These are phyloP conservation scores for Procapra przewalskii DNA, from an alignment of 2,113 vertebrate genomes.

Conservation along the genomic window DNA sequence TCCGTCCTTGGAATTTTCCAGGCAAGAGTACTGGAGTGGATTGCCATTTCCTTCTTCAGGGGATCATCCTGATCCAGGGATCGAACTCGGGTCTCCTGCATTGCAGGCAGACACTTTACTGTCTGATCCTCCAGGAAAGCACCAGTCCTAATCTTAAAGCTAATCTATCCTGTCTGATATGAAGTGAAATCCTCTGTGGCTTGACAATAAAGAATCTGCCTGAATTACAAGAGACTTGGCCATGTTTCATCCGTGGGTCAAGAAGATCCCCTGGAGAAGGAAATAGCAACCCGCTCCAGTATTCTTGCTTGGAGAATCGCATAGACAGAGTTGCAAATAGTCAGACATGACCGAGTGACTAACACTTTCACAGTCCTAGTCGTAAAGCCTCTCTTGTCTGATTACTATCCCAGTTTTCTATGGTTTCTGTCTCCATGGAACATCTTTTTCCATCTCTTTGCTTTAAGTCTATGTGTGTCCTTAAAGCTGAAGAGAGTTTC, in stretches of 20 bases:
- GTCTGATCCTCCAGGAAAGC: fast-evolving
- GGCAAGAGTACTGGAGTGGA: background rate
- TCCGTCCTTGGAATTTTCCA: background rate
- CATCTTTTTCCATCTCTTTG: background rate
- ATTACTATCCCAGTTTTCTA: background rate
- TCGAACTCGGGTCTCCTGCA: fast-evolving
- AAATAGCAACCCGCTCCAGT: background rate
- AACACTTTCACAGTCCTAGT: background rate
- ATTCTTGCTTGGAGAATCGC: background rate
- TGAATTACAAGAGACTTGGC: background rate
- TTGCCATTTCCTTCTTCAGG: background rate
- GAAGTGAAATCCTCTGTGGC: background rate
- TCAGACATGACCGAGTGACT: background rate
- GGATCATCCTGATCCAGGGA: background rate
- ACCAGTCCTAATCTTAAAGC: background rate
- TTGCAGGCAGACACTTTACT: background rate
- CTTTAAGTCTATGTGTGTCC: background rate
- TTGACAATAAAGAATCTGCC: background rate
- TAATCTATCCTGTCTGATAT: background rate
- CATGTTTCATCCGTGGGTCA: background rate
- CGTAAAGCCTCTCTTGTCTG: background rate
- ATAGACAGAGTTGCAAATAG: background rate
- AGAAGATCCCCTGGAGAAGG: background rate
- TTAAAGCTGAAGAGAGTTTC: background rate
- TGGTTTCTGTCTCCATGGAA: background rate